phyloP scores from a whole-genome alignment of 2,888 invertebrate genomes.

The Rotaria socialis region DNA sequence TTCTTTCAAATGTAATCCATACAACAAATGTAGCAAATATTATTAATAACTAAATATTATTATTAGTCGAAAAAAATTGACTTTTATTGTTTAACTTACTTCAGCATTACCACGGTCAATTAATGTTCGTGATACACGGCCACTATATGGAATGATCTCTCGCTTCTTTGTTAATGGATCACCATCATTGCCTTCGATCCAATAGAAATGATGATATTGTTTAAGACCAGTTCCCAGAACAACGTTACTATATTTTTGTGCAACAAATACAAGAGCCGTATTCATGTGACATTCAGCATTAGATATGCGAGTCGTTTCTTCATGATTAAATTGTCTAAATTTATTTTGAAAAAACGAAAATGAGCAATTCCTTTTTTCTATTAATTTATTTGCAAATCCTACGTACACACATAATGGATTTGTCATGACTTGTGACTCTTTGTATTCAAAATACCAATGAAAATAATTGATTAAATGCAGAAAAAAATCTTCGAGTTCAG shows the following conservation, averaged over 20 bases:
- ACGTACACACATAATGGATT: slow-evolving; percentile 58
- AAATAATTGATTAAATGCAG: slow-evolving; percentile 56
- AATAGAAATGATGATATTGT: slow-evolving; percentile 56
- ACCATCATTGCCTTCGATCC: slow-evolving; percentile 51
- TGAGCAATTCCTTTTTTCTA: no score
- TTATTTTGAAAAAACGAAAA: not conserved
- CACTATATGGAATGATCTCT: slow-evolving; percentile 23
- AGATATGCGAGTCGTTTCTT: slow-evolving; percentile 46
- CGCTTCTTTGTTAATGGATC: slow-evolving; percentile 31
- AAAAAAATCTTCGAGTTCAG: slow-evolving; percentile 56
- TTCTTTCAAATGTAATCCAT: slow-evolving; percentile 57
- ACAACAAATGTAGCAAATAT: slow-evolving; percentile 54
- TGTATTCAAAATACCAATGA: slow-evolving; percentile 57
- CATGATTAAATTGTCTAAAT: slow-evolving; percentile 46
- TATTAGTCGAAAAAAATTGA: not conserved
- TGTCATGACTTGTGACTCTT: slow-evolving; percentile 54
- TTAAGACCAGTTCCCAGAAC: slow-evolving; percentile 57
- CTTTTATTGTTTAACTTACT: not conserved
- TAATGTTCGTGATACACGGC: slow-evolving; percentile 27
- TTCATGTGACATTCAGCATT: slow-evolving; percentile 52
- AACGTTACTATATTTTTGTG: slow-evolving; percentile 55
- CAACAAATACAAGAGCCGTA: slow-evolving; percentile 55
- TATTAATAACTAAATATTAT: slow-evolving; percentile 23
- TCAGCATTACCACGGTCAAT: slow-evolving; percentile 29
- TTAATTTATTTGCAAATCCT: slow-evolving; percentile 48